Base-by-base conservation (phyloP, 2,797 vertebrate genomes). In the Danio choprae region DNA sequence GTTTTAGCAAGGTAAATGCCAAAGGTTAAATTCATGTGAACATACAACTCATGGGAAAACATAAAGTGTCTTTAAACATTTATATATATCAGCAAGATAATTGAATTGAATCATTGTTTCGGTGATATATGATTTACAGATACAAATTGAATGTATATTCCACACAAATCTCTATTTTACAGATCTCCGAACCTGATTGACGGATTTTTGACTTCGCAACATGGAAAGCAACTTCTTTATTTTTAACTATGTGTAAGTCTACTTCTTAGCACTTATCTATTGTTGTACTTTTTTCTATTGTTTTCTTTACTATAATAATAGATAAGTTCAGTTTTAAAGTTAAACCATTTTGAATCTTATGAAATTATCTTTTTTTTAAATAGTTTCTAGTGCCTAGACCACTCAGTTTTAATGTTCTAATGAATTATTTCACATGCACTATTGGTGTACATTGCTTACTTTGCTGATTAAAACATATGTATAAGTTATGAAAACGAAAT, bases 1-100 rank as follows among this genome's bases (percentile, higher is more conserved):
- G 91, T 91, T 87, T 82, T 85, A 80, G 67, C 16, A 10, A 55
- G 82, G 53, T 72, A 72, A 13, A 48, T 86, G 83, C 84, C 88
- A 83, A 86, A 40, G 74, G 74, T 77, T 86, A 90, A 85, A 89
- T 86, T 22, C 38, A 55, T 12, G n/a, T 15, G 62, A 9, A 6
- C 65, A 44, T 56, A 77, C 40, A 56, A 29, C 50, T 43, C 16
- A 20, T 16, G 36, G n/a, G 18, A 20, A 18, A 20, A 13, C 36
- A 18, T 1, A 56, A 59, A 74, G 22, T 60, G 20, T 41, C 12
- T 22, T 75, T 63, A 5, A 12, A 11, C 4, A 65, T 64, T 64
- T 76, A 36, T 4, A 56, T 55, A 56, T 46, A 9, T 56, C 40
- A 18, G 10, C 10, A 20, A 15, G 9, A 43, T 55, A 65, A 36